Percentiles rank a stretch among this genome's conserved stretches.
Conservation (phyloP, 2,797 vertebrate species). For the Falco berigora region DNA sequence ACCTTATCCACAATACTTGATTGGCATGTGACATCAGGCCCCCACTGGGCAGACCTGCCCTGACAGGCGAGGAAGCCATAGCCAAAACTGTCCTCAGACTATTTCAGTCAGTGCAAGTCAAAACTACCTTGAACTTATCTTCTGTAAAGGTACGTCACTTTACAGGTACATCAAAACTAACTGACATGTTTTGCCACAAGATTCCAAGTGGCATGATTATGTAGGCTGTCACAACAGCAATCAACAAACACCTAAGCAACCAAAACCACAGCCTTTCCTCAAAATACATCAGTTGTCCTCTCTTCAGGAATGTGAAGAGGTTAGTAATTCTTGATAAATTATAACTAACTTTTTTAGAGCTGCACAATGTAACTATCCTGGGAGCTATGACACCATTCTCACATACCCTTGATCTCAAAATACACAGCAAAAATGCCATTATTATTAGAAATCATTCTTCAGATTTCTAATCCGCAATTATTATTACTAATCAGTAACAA, state of each 20-base stretch:
- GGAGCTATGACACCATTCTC: neutral
- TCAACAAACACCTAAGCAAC: neutral
- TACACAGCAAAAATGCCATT: neutral
- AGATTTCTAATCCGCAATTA: neutral
- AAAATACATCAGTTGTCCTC: neutral
- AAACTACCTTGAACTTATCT: neutral
- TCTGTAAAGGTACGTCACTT: neutral
- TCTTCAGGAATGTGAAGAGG: neutral
- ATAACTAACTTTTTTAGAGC: neutral
- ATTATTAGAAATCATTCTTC: neutral
- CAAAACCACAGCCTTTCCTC: neutral
- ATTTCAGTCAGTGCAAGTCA: neutral
- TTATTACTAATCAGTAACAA: neutral
- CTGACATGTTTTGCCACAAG: accelerated
- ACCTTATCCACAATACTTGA: neutral
- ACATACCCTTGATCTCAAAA: neutral
- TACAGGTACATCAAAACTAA: neutral
- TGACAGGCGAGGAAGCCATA: neutral
- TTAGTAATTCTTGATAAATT: neutral
- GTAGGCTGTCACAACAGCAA: neutral
- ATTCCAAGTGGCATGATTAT: neutral
- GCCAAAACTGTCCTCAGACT: neutral
- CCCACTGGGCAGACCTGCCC: neutral
- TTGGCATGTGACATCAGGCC: neutral
- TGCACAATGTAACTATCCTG: neutral